These are phyloP conservation scores for Brachyrhaphis roseni DNA, from an alignment of 2,797 vertebrate genomes.

Conservation along the genomic window DNA sequence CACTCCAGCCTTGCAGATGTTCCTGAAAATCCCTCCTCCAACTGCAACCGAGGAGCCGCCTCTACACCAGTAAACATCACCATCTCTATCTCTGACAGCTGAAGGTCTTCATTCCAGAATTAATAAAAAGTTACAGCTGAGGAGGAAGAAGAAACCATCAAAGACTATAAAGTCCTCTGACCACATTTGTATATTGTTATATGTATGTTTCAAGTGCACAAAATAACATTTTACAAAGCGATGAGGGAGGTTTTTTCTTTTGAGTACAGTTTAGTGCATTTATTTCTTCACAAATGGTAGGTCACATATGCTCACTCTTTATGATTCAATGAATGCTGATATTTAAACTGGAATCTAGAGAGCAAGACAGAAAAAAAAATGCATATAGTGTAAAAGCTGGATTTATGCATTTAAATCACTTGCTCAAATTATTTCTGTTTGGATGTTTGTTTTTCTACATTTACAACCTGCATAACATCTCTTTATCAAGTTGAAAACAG, in stretches of 20 bases:
- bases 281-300: background rate
- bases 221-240: background rate
- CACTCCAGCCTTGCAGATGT: slow-evolving; percentile 89
- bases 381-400: background rate
- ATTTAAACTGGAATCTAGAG: background rate
- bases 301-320: background rate
- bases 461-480: background rate
- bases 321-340: background rate
- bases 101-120: slow-evolving; percentile 10
- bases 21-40: slow-evolving; percentile 80
- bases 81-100: background rate
- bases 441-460: background rate
- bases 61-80: slow-evolving; percentile 48
- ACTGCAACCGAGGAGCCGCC: slow-evolving; percentile 62
- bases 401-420: background rate
- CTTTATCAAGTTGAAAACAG: background rate
- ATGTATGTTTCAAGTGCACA: background rate
- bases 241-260: background rate
- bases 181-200: background rate
- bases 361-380: background rate
- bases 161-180: slow-evolving; percentile 4
- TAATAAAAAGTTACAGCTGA: slow-evolving; percentile 12
- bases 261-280: background rate
- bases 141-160: slow-evolving; percentile 13
- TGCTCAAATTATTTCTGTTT: slow-evolving; percentile 3